Base-by-base conservation (phyloP, 2,797 vertebrate species). In the Euthynnus affinis region DNA sequence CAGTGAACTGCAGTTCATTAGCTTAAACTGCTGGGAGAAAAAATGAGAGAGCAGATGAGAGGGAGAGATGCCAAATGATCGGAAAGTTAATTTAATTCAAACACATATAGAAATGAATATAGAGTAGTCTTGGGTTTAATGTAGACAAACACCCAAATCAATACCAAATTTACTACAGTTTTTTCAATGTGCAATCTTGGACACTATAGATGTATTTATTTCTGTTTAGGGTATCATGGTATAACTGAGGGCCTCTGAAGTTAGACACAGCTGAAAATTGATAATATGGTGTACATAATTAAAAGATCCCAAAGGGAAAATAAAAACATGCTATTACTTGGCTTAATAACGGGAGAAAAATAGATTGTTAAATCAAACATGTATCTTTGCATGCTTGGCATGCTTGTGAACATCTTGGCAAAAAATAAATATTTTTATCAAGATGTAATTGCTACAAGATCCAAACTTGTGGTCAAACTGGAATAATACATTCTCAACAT, bases 1-100 rank as follows among this genome's bases (percentile, higher is more conserved):
- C 91, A 88, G 78, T 82, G 87, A 92, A 87, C 87, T 80, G 52
- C 56, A 61, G 85, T 69, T 87, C 89, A 87, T 88, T 76, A 83
- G 80, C 63, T 64, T 13, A 46, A 12, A 65, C 66, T 22, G 78
- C 52, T 37, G 53, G 55, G 74, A 69, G 65, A 73, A 56, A 37
- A 67, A 63, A 61, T 57, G 52, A 79, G 70, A 13, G 61, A 32
- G 61, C 13, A 23, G 66, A 75, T 6, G 23, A 51, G 34, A 37
- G 34, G n/a, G 6, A 12, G 67, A 9, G 29, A 58, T 7, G 18
- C 25, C 51, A 63, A 67, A 70, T 34, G 14, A 63, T 40, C 8
- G 40, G 25, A 18, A 20, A 60, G 32, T 27, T 66, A 0, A 9
- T 71, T 64, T 42, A 29, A 25, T 20, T 72, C 9, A 62, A 42